These are phyloP conservation scores for Heliangelus exortis DNA, from an alignment of 2,797 vertebrate genomes.

Conservation along the genomic window DNA sequence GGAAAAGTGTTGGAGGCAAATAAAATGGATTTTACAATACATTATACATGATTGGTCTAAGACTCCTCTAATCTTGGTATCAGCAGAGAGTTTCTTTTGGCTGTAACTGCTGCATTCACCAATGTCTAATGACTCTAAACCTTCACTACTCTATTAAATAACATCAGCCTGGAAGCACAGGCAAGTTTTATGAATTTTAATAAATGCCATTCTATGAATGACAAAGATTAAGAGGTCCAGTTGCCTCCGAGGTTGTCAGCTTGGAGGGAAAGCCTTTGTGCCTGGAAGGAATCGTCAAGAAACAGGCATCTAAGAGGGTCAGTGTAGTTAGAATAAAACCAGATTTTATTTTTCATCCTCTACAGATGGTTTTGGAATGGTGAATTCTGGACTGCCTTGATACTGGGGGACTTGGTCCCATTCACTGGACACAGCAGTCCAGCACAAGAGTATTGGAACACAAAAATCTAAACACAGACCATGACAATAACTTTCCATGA, in stretches of 20 bases:
- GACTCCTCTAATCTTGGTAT: neutral
- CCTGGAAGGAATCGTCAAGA: neutral
- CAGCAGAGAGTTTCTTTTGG: neutral
- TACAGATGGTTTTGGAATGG: neutral
- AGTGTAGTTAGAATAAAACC: neutral
- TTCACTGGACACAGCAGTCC: neutral
- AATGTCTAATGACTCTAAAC: neutral
- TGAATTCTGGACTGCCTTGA: neutral
- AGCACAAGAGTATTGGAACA: neutral
- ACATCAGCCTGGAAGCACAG: neutral
- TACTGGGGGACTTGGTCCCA: neutral
- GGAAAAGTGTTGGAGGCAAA: slow-evolving; percentile 6
- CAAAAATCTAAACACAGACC: neutral
- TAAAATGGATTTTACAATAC: slow-evolving; percentile 12
- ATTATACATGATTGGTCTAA: neutral
- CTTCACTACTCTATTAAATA: neutral
- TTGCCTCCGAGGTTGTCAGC: neutral
- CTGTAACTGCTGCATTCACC: slow-evolving; percentile 8
- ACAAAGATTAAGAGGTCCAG: neutral
- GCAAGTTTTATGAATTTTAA: neutral
- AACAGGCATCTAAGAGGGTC: neutral
- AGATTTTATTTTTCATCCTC: slow-evolving; percentile 13
- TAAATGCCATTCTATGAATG: neutral
- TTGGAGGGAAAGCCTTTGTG: neutral
- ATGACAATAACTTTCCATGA: neutral